phyloP scores from a whole-genome alignment of 2,797 vertebrate genomes.

The Allobates femoralis region DNA sequence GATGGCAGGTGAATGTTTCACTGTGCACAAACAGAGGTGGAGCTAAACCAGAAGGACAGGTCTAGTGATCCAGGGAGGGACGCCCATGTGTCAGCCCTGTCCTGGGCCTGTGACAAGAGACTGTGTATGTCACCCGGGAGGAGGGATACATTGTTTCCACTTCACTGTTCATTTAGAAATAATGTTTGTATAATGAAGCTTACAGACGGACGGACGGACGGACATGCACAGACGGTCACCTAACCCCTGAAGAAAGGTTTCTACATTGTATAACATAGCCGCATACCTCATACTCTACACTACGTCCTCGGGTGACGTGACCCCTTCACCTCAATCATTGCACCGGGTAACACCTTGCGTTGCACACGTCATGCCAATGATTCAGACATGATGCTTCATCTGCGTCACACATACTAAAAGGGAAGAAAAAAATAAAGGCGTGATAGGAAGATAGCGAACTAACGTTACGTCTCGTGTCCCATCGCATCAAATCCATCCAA shows the following conservation, averaged over 20 bases:
- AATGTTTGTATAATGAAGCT: constrained; percentile 1
- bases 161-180: constrained; percentile 2
- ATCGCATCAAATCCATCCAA: neutral
- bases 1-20: constrained; percentile 52
- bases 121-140: constrained; percentile 1
- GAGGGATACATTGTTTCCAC: constrained; percentile 15
- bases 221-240: neutral
- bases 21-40: constrained; percentile 48
- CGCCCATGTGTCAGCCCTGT: constrained; percentile 39
- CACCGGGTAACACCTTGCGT: no score
- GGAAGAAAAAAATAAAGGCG: neutral
- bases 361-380: neutral
- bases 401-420: neutral
- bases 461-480: no score
- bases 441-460: neutral
- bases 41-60: constrained; percentile 62
- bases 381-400: neutral
- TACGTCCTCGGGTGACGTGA: neutral
- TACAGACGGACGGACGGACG: neutral
- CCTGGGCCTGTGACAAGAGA: constrained; percentile 10
- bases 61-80: constrained; percentile 51
- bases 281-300: neutral
- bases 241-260: neutral
- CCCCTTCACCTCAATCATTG: neutral
- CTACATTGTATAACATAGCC: neutral